phyloP scores from a whole-genome alignment of 2,888 invertebrate genomes.

The Aspidiotus rigidus region DNA sequence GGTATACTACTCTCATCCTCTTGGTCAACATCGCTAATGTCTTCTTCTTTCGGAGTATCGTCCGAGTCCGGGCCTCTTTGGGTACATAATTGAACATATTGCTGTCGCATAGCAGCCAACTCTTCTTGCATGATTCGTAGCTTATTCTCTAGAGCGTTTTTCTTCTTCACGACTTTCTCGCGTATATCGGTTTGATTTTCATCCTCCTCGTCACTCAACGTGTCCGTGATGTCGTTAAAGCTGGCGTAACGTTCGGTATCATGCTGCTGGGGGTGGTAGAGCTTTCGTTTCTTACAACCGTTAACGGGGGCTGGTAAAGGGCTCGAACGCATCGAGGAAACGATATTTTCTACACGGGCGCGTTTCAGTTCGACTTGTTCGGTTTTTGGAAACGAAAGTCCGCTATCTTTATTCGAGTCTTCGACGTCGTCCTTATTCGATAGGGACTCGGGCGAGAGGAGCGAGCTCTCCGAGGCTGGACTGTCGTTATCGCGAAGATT shows the following conservation, averaged over 20 bases:
- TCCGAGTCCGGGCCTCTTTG: conserved; percentile 54
- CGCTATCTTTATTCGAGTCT: conserved; percentile 18
- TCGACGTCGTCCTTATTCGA: conserved; percentile 31
- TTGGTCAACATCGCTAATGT: conserved; percentile 58
- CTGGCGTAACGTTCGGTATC: conserved; percentile 57
- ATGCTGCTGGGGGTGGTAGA: conserved; percentile 92
- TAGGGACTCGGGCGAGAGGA: conserved; percentile 16
- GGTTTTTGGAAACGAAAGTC: conserved; percentile 12
- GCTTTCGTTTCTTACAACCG: conserved; percentile 90
- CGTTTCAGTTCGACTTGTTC: conserved; percentile 62
- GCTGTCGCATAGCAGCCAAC: conserved; percentile 81
- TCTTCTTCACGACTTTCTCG: conserved; percentile 77
- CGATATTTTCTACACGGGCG: conserved; percentile 89
- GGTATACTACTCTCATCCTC: conserved; percentile 52
- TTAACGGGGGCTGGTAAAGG: conserved; percentile 65
- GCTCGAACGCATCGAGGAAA: conserved; percentile 83
- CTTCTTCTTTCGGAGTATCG: conserved; percentile 45
- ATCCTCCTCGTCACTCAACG: conserved; percentile 52
- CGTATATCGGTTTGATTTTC: conserved; percentile 65
- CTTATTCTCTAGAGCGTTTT: conserved; percentile 76
- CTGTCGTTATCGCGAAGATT: conserved; percentile 20
- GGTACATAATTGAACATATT: conserved; percentile 77
- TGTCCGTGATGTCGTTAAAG: conserved; percentile 92
- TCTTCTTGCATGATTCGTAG: conserved; percentile 80
- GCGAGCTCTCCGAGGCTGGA: conserved; percentile 22